Base-by-base conservation (phyloP, 2,888 invertebrate genomes). In the Bellardia pandia region DNA sequence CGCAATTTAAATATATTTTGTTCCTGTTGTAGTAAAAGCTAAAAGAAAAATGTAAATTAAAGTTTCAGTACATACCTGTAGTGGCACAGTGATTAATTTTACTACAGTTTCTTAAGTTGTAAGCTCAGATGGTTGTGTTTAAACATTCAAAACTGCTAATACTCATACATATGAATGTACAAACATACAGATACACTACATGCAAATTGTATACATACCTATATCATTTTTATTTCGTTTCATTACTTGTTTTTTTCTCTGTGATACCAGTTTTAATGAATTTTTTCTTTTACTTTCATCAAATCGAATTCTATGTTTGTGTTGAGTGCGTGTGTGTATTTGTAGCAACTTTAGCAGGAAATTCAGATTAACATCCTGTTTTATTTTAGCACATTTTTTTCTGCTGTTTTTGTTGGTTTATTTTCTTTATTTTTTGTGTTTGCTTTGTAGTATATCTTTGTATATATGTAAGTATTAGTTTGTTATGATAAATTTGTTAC, bases 311-410 rank as follows among this genome's bases (percentile, higher is more conserved):
- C 30, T 14, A 45, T 64, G 7, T 66, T 2, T 40, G 14, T 58
- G 56, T 33, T 37, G 42, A 9, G 14, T 33, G 37, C n/a, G 33
- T 51, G 30, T 71, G n/a, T 71, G n/a, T 53, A 14, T 53, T 11
- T 68, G 56, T 69, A 56, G 71, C 75, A 53, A 75, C 60, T 85
- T 78, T 45, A 23, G 48, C 51, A 60, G 53, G 76, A 84, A 84
- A 72, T 58, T 85, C 60, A 66, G 53, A 80, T 85, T 85, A 76
- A 85, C 76, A 80, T 85, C 80, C 85, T 69, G 71, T 56, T 76
- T 62, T 37, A 45, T 56, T 66, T 51, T n/a, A 48, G 16, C 37
- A 69, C 3, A 13, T 45, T 60, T 48, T 79, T 60, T 58, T 7
- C 5, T 45, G 8, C 30, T 60, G 45, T n/a, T 69, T 16, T n/a